Conservation (phyloP, 1,140 invertebrate genomes). For the Halotydeus destructor region DNA sequence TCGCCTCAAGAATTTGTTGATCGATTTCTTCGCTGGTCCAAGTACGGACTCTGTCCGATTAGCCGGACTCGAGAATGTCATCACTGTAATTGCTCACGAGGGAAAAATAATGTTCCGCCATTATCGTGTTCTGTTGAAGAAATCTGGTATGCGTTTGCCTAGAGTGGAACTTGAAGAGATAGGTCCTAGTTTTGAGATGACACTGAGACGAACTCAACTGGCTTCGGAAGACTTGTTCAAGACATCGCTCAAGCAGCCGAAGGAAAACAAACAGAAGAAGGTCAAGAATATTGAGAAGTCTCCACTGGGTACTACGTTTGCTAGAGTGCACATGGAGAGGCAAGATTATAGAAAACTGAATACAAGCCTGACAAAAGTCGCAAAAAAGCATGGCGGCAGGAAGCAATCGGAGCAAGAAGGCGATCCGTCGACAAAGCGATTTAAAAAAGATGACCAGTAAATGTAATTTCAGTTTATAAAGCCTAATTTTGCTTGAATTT, state of each 20-base stretch:
- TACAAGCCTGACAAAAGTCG: constrained; percentile 85
- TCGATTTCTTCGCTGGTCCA: constrained; percentile 80
- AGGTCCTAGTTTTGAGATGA: constrained; percentile 75
- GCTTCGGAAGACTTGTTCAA: constrained; percentile 79
- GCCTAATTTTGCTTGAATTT: too few species aligned
- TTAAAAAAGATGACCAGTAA: too few species aligned
- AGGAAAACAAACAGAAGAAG: constrained; percentile 37
- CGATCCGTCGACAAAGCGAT: too few species aligned
- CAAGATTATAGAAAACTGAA: constrained; percentile 69
- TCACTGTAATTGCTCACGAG: constrained; percentile 63
- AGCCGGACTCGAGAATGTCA: constrained; percentile 74
- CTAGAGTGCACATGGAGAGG: constrained; percentile 72
- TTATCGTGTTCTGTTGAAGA: constrained; percentile 73
- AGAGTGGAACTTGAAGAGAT: constrained; percentile 81
- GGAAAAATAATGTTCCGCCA: constrained; percentile 61
- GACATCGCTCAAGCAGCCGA: constrained; percentile 40
- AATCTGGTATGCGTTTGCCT: constrained; percentile 58
- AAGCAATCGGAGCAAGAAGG: too few species aligned
- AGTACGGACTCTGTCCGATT: constrained; percentile 53
- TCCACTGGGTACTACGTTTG: constrained; percentile 65
- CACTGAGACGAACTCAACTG: constrained; percentile 57
- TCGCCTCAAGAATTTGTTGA: constrained; percentile 64
- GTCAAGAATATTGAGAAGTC: constrained; percentile 79
- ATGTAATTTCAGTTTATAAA: too few species aligned
- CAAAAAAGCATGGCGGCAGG: too few species aligned